Conservation (phyloP, 2,797 vertebrate species). For the Premnoplex brunnescens region DNA sequence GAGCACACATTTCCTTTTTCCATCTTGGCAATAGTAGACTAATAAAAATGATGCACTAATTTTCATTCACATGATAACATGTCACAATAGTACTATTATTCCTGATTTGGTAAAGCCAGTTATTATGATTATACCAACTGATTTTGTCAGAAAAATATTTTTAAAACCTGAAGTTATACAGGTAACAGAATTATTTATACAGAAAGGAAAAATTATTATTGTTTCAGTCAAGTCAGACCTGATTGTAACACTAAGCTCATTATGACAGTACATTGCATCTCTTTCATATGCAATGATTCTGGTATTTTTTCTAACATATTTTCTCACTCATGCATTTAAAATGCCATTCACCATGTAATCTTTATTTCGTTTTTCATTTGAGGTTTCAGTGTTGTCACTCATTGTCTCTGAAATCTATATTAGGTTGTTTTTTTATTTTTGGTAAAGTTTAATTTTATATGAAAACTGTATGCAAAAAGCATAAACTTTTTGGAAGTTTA, state of each 20-base stretch:
- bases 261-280: background rate
- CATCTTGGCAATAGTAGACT: background rate
- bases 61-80: background rate
- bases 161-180: background rate
- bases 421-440: background rate
- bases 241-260: background rate
- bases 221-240: background rate
- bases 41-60: background rate
- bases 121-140: background rate
- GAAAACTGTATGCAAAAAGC: background rate
- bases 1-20: background rate
- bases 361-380: background rate
- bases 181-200: background rate
- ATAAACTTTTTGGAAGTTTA: background rate
- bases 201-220: background rate
- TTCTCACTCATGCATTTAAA: background rate
- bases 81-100: background rate
- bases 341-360: background rate
- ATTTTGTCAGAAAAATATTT: background rate
- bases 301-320: background rate
- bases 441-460: background rate
- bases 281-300: background rate
- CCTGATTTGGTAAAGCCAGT: background rate
- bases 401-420: background rate
- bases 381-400: background rate